Evolutionary conservation across 2,113 vertebrate genomes (phyloP).

Genomic region (Microcebus griseorufus): DNA sequence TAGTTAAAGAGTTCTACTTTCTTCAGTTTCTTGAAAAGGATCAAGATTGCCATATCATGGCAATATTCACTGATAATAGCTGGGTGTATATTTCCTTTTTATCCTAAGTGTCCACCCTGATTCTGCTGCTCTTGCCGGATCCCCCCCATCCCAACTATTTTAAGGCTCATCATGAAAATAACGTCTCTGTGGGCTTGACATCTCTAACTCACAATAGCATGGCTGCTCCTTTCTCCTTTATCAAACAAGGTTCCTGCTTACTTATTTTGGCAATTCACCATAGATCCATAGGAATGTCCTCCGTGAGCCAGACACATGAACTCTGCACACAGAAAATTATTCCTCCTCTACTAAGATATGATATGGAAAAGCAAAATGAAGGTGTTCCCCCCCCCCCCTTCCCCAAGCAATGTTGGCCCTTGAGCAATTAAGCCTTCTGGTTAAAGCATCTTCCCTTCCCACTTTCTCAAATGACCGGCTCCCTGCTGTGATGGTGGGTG

Average conservation of each 20-base stretch:
- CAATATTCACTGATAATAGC: not conserved
- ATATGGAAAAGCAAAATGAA: not conserved
- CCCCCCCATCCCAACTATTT: not conserved
- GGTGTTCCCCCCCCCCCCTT: not conserved
- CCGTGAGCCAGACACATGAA: not conserved
- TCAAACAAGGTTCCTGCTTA: not conserved
- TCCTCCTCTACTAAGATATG: not conserved
- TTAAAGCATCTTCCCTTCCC: not conserved
- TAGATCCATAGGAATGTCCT: not conserved
- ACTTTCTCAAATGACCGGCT: not conserved
- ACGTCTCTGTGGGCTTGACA: not conserved
- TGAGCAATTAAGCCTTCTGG: not conserved
- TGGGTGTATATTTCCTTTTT: not conserved
- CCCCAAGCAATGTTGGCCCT: not conserved
- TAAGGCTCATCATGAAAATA: not conserved
- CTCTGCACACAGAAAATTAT: not conserved
- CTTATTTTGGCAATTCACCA: not conserved
- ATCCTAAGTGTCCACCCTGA: not conserved
- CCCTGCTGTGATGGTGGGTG: not conserved
- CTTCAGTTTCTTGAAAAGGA: not conserved
- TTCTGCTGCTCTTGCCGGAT: not conserved
- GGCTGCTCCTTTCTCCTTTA: not conserved
- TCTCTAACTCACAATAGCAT: not conserved
- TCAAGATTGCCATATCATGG: not conserved
- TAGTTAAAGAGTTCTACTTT: not conserved